Base-by-base conservation (phyloP, 1,140 invertebrate species). In the Pseudomyrmex sp. region DNA sequence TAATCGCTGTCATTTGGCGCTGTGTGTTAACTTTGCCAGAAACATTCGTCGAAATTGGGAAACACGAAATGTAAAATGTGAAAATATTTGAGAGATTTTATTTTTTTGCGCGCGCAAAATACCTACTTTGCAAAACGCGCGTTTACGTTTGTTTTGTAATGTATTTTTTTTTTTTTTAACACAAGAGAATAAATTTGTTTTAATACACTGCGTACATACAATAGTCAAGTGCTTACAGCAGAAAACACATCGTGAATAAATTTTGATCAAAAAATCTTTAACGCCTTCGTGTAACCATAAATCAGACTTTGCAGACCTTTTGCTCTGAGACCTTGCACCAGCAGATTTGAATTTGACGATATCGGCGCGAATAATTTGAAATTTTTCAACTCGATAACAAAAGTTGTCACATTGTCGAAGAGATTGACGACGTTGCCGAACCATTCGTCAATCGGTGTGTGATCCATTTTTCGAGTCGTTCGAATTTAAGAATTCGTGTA, bases 361-460 rank as follows among this genome's bases (percentile, higher is more conserved):
- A 77, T 69, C 52, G 15, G 10, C 20, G 10, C 20, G 35, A n/a
- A 12, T 23, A 58, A 46, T 79, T n/a, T 50, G 8, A 20, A 10
- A 58, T 58, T 66, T 23, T 58, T 58, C 2, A 10, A 35, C 44
- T 20, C 18, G 18, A 65, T 56, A 23, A 20, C 10, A 56, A 69
- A 79, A 79, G 26, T 52, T 65, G 58, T 65, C 23, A 65, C 46
- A n/a, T 69, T 26, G 61, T 58, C 56, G 58, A 35, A 44, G 66
- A 79, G 75, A 79, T 69, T 58, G 63, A 79, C 46, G 61, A 66
- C 44, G 13, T 68, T 1, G 26, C 2, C 35, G 35, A 26, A 35
- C 10, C 20, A 69, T 79, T 79, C 65, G 15, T 79, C 75, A 79
- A 77, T 68, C 20, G 44, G 10, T 66, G 56, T 56, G 56, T 26